Conservation (phyloP, 2,113 vertebrate species). For the Dinomys branickii region DNA sequence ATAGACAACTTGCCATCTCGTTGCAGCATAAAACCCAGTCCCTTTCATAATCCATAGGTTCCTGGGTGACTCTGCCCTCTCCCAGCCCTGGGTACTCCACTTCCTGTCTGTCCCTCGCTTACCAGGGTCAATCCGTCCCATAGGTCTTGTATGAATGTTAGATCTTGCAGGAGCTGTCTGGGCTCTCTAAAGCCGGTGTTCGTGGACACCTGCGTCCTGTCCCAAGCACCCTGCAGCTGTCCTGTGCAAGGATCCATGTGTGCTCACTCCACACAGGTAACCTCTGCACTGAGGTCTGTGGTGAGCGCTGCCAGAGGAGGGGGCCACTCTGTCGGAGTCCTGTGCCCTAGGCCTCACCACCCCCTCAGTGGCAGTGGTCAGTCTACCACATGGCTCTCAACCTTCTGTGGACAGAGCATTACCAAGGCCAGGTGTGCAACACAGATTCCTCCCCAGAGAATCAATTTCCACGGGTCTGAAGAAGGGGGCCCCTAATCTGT, state of each 20-base stretch:
- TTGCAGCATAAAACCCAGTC: background rate
- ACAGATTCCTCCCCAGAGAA: background rate
- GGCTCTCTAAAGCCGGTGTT: background rate
- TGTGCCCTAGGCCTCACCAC: too few species aligned
- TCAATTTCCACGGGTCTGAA: background rate
- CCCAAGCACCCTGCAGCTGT: background rate
- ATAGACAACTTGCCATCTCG: too few species aligned
- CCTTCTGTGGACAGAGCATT: too few species aligned
- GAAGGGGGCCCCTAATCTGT: too few species aligned
- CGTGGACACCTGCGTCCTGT: background rate
- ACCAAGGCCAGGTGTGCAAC: rapidly evolving
- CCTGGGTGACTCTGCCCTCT: background rate
- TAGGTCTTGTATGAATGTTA: background rate
- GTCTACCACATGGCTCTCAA: rapidly evolving
- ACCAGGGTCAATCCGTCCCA: background rate
- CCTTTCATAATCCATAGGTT: background rate
- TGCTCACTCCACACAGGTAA: background rate
- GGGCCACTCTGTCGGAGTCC: background rate
- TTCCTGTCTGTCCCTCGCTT: background rate
- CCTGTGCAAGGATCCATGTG: too few species aligned
- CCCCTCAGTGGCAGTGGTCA: background rate
- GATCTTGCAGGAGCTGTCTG: background rate
- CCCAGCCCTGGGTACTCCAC: too few species aligned
- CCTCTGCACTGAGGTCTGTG: background rate
- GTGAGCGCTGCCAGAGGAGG: background rate